Percentiles rank a stretch among this genome's conserved stretches.
Evolutionary conservation across 2,113 vertebrate species (phyloP).

Genomic region (Paralichthys olivaceus): DNA sequence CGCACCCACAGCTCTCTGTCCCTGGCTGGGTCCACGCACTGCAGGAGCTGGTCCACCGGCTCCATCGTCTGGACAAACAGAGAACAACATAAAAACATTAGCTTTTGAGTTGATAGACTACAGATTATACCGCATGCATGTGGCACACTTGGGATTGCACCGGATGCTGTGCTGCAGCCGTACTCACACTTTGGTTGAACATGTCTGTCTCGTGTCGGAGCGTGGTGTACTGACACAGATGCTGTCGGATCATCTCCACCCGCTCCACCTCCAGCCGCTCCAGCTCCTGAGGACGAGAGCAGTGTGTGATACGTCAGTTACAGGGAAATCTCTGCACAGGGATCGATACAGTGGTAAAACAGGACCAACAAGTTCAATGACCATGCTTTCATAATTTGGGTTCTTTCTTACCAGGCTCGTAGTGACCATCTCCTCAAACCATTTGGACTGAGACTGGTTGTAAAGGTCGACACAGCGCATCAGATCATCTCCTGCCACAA

Average conservation of each 20-base stretch:
- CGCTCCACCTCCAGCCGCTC: conserved; percentile 95
- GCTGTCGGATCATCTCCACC: conserved; percentile 95
- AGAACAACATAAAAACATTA: neutral
- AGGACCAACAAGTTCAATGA: too few relatives aligned
- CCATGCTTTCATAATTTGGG: too few relatives aligned
- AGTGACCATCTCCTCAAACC: conserved; percentile 99
- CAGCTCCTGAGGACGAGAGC: conserved; percentile 86
- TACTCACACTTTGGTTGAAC: conserved; percentile 99
- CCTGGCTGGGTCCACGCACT: conserved; percentile 91
- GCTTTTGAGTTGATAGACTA: too few relatives aligned
- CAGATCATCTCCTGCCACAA: conserved; percentile 90
- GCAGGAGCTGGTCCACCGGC: conserved; percentile 96
- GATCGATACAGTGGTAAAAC: neutral
- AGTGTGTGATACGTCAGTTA: neutral
- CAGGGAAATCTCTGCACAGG: neutral
- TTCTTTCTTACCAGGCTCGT: conserved; percentile 93
- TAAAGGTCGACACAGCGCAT: conserved; percentile 98
- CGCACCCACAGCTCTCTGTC: conserved; percentile 97
- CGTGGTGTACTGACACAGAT: conserved; percentile 96
- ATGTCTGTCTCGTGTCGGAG: conserved; percentile 98
- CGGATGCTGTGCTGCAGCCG: too few relatives aligned
- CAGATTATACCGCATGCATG: too few relatives aligned
- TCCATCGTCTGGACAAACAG: conserved; percentile 90
- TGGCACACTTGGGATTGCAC: too few relatives aligned
- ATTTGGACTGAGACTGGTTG: conserved; percentile 97